phyloP scores from a whole-genome alignment of 2,888 invertebrate genomes.

The Rhabditoides inermis region DNA sequence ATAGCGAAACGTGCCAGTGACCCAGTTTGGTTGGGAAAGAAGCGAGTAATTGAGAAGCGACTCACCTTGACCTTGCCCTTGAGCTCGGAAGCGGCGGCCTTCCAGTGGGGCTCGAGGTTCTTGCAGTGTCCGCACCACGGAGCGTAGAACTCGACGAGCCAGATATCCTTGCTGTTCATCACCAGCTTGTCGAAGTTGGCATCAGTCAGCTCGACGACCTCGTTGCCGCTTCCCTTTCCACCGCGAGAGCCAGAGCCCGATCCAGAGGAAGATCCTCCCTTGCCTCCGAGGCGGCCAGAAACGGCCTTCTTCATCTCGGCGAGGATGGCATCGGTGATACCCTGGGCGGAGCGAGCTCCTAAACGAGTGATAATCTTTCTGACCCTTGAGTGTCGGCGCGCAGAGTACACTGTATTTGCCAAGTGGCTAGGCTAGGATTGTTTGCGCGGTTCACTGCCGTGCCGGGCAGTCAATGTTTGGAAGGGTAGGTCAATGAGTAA shows the following conservation, averaged over 20 bases:
- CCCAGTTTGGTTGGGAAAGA: background rate
- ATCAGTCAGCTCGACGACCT: slow-evolving; percentile 87
- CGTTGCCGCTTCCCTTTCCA: slow-evolving; percentile 30
- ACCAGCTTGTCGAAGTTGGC: slow-evolving; percentile 84
- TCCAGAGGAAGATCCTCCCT: slow-evolving; percentile 15
- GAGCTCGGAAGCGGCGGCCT: slow-evolving; percentile 80
- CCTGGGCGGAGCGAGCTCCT: slow-evolving; percentile 68
- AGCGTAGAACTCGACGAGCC: slow-evolving; percentile 95
- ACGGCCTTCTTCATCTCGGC: slow-evolving; percentile 65
- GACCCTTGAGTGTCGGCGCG: background rate
- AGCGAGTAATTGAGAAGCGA: background rate
- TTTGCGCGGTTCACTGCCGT: background rate
- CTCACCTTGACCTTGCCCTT: slow-evolving; percentile 79
- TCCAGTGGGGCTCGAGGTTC: slow-evolving; percentile 91
- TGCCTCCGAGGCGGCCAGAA: slow-evolving; percentile 38
- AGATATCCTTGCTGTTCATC: slow-evolving; percentile 82
- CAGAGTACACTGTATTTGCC: background rate
- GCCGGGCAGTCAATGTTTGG: background rate
- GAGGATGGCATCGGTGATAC: slow-evolving; percentile 75
- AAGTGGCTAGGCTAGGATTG: background rate
- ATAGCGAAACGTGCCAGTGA: background rate
- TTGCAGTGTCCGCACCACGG: slow-evolving; percentile 85
- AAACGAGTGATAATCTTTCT: slow-evolving; percentile 5
- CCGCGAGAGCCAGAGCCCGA: slow-evolving; percentile 17
- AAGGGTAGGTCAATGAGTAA: background rate